Evolutionary conservation across 2,888 invertebrate genomes (phyloP).

Genomic region (Blera fallax): DNA sequence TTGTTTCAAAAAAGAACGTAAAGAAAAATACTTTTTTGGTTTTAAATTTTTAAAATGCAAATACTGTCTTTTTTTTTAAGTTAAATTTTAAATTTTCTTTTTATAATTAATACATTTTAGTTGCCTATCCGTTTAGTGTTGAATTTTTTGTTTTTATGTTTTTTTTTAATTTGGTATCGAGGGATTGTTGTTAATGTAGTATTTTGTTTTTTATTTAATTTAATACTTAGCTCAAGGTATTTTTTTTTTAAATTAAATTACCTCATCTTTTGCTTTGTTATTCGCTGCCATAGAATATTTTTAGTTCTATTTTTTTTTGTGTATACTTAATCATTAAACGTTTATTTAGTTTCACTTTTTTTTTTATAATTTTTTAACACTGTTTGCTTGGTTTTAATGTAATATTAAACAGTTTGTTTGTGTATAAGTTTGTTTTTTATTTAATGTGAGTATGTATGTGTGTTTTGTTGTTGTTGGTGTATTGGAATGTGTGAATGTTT

Average conservation of each 20-base stretch:
- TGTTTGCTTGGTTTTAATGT: slow-evolving; percentile 27
- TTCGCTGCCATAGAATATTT: slow-evolving; percentile 67
- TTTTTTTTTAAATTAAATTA: slow-evolving; percentile 20
- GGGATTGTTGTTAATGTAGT: slow-evolving; percentile 56
- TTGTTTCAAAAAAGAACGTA: slow-evolving; percentile 57
- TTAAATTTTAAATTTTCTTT: slow-evolving; percentile 74
- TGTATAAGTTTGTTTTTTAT: slow-evolving; percentile 54
- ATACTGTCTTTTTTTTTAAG: slow-evolving; percentile 67
- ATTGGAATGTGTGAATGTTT: slow-evolving; percentile 62
- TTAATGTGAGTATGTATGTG: slow-evolving; percentile 70
- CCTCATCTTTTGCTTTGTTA: slow-evolving; percentile 21
- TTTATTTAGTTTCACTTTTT: slow-evolving; percentile 73
- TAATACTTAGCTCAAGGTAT: slow-evolving; percentile 41
- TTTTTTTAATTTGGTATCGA: slow-evolving; percentile 64
- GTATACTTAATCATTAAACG: slow-evolving; percentile 62
- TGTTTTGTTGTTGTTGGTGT: slow-evolving; percentile 75
- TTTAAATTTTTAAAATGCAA: slow-evolving; percentile 63
- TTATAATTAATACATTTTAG: slow-evolving; percentile 71
- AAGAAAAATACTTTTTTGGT: slow-evolving; percentile 51
- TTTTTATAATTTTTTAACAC: slow-evolving; percentile 37
- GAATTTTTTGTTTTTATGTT: slow-evolving; percentile 41
- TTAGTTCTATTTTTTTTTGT: slow-evolving; percentile 54
- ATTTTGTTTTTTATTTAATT: slow-evolving; percentile 58
- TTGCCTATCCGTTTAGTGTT: slow-evolving; percentile 59
- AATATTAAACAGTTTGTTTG: slow-evolving; percentile 36